phyloP scores from a whole-genome alignment of 2,113 vertebrate genomes.

The Deroptyus accipitrinus region DNA sequence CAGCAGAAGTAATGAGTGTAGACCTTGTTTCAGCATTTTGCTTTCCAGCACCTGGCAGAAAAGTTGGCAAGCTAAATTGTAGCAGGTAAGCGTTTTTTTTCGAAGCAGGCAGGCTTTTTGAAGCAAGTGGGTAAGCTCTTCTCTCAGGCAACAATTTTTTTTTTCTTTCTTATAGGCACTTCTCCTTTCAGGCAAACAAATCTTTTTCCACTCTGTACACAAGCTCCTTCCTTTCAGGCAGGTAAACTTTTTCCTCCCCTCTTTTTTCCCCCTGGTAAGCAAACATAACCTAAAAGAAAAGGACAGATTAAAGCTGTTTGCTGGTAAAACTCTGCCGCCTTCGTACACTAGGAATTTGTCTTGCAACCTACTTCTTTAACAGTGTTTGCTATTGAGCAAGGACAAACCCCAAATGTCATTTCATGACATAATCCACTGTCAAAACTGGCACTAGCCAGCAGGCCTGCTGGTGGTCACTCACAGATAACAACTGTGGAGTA shows the following conservation, averaged over 20 bases:
- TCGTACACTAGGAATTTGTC: neutral
- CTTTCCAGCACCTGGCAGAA: neutral
- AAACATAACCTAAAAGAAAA: slow-evolving; percentile 44
- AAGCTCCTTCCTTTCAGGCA: slow-evolving; percentile 33
- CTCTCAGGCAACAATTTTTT: neutral
- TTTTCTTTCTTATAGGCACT: slow-evolving; percentile 23
- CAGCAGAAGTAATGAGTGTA: slow-evolving; percentile 7
- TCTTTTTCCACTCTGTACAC: neutral
- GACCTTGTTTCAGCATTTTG: slow-evolving; percentile 7
- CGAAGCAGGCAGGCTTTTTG: slow-evolving; percentile 1
- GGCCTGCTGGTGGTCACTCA: slow-evolving; percentile 62
- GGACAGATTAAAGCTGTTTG: slow-evolving; percentile 21
- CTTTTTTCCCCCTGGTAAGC: neutral
- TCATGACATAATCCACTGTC: slow-evolving; percentile 38
- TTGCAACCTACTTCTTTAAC: slow-evolving; percentile 38
- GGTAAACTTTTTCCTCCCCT: neutral
- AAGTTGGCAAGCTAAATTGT: neutral
- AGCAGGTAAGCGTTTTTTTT: neutral
- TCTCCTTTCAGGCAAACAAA: slow-evolving; percentile 35
- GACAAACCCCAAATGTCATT: slow-evolving; percentile 60
- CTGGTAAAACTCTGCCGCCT: slow-evolving; percentile 4
- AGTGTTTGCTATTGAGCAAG: slow-evolving; percentile 40
- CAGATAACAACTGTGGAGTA: slow-evolving; percentile 44
- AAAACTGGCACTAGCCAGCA: slow-evolving; percentile 63
- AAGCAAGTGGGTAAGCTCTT: slow-evolving; percentile 8